Evolutionary conservation across 2,888 invertebrate genomes (phyloP), one percentile per base, ranked within the genome.

Genomic region (Catocala fraxini): DNA sequence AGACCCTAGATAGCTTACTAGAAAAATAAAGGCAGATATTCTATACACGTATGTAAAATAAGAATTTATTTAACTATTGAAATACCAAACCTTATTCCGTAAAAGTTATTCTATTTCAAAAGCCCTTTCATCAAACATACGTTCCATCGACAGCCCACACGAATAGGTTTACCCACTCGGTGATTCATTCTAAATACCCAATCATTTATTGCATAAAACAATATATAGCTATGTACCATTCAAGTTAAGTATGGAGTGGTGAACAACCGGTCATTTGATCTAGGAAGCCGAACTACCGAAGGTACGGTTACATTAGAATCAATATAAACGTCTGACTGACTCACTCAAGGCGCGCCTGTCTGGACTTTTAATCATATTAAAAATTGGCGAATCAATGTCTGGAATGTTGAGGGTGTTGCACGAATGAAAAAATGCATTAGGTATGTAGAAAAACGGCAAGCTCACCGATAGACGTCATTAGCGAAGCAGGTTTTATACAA

Each of bases 251-350:
- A 48, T 35, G 52, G 39, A 49, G 48, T 48, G 45, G 1, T 6
- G 15, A 52, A 52, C 63, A 68, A 66, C 69, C 63, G 55, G 77
- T 75, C 69, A 75, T 75, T 66, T 63, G 66, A 77, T 77, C 65
- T 75, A 76, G 69, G 76, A 77, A 77, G 77, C 77, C 77, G 15
- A 46, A 46, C 15, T 48, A 57, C 65, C 64, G 69, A 73, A 66
- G 73, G 52, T 63, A 70, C 49, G 42, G 54, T 57, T 62, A 68
- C 68, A 62, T 67, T 76, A 63, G 62, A 69, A 73, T 77, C 76
- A 54, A 73, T 75, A 75, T 57, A 63, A 65, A 65, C 49, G 67
- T 69, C 61, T 55, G 60, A 57, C 39, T 68, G 72, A 75, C 61
- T 70, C 71, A 69, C 57, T 59, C 33, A 33, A 58, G 47, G 48